Conservation (phyloP, 1,140 invertebrate species). For the Pantala flavescens region DNA sequence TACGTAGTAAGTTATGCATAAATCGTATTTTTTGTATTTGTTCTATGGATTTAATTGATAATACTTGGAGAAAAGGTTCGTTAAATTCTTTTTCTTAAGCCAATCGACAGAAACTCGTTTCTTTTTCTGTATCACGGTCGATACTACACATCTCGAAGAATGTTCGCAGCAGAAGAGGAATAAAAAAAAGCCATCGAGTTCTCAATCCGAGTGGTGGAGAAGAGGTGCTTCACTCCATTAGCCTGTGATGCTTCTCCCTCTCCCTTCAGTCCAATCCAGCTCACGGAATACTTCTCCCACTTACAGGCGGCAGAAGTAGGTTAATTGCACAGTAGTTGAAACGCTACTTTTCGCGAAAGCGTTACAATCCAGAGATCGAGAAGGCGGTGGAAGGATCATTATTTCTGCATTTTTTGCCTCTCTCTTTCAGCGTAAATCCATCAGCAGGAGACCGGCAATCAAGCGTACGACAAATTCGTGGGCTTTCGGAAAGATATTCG, state of each 20-base stretch:
- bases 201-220: too few relatives aligned
- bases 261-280: background rate
- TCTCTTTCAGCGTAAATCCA: background rate
- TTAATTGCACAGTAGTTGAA: constrained; percentile 10
- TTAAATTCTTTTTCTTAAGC: too few relatives aligned
- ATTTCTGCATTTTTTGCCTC: background rate
- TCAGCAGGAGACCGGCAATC: background rate
- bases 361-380: background rate
- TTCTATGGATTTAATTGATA: too few relatives aligned
- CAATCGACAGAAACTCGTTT: too few relatives aligned
- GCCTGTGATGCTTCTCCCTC: background rate
- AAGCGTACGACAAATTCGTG: background rate
- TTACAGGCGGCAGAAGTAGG: background rate
- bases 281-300: background rate
- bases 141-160: too few relatives aligned
- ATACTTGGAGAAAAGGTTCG: too few relatives aligned
- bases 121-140: too few relatives aligned
- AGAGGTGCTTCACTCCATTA: background rate
- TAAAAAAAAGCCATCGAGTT: too few relatives aligned
- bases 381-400: background rate
- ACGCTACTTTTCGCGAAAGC: constrained; percentile 4
- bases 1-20: too few relatives aligned
- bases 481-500: too few relatives aligned
- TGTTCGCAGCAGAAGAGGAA: too few relatives aligned
- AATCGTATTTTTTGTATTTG: too few relatives aligned